These are phyloP conservation scores for Periophthalmus modestus DNA, from an alignment of 2,113 vertebrate species.

Conservation along the genomic window DNA sequence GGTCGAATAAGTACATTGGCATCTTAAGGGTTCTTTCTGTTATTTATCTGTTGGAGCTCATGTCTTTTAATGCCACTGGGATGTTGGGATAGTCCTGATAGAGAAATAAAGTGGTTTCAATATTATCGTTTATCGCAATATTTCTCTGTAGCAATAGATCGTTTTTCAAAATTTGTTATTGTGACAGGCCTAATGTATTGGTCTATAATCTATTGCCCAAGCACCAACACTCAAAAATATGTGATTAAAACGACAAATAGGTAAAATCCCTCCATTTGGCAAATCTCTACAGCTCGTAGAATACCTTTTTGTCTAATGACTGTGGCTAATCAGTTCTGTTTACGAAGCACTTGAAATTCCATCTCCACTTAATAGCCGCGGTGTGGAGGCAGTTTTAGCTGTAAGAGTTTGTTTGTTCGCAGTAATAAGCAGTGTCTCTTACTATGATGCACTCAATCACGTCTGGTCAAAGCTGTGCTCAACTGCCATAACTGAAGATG, in stretches of 20 bases:
- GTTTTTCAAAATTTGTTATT: neutral
- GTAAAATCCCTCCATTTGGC: neutral
- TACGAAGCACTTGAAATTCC: neutral
- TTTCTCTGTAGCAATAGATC: too few relatives aligned
- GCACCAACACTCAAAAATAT: neutral
- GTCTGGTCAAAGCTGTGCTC: neutral
- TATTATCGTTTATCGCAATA: too few relatives aligned
- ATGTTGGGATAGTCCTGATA: too few relatives aligned
- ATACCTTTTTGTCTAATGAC: neutral
- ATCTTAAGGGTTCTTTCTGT: too few relatives aligned
- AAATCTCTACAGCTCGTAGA: neutral
- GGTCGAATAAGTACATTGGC: too few relatives aligned
- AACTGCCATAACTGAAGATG: neutral
- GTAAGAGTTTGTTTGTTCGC: neutral
- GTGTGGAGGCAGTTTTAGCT: neutral
- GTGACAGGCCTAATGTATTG: neutral
- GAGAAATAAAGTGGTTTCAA: too few relatives aligned
- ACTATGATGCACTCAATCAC: neutral
- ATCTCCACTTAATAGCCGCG: neutral
- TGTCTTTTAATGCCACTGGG: too few relatives aligned
- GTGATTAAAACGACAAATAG: neutral
- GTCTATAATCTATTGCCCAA: neutral
- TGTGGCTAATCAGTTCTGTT: conserved; percentile 4
- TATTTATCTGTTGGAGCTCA: too few relatives aligned
- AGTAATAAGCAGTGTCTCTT: neutral